Evolutionary conservation across 2,797 vertebrate species (phyloP), one percentile per base, ranked within the genome.

Genomic region (Phoeniculus purpureus): DNA sequence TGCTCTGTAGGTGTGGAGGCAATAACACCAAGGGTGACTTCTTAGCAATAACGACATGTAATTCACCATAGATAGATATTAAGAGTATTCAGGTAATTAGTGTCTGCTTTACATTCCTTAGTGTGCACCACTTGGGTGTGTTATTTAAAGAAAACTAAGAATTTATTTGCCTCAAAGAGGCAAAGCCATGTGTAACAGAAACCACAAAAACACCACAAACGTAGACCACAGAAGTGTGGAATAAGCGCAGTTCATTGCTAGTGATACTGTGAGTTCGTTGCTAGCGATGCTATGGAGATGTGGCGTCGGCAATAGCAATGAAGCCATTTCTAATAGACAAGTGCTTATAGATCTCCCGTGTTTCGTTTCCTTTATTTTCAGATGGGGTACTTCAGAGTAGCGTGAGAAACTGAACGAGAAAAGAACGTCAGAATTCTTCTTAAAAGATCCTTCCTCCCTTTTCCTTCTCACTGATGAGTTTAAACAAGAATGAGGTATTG

Each of bases 1-100:
- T 47, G 66, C 68, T 68, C 88, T 88, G 77, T 54, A 77, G 82
- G 65, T 86, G 51, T 26, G 45, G 91, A 92, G 96, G 94, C 86
- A 94, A 90, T 86, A 95, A 94, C 87, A 84, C 88, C 58, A 87
- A 92, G 93, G 48, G 83, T 73, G 78, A 93, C 70, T 91, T 95
- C 92, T 93, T 92, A 97, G 97, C 97, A 98, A 97, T 97, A 97
- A 96, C 31, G 48, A 70, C 81, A 92, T 80, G 10, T 89, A 92
- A 89, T 87, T 89, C 80, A 68, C 52, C 67, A 58, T 32, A 70
- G 56, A 10, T 26, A 58, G 37, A 62, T 71, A 58, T 8, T 48
- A 59, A 72, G 78, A 80, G 87, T 48, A 31, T 80, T 89, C 71
- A 87, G 87, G 81, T 85, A 77, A 78, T 62, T 85, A 47, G 25